Conservation (phyloP, 1,140 invertebrate genomes). For the Hycleus phaleratus region DNA sequence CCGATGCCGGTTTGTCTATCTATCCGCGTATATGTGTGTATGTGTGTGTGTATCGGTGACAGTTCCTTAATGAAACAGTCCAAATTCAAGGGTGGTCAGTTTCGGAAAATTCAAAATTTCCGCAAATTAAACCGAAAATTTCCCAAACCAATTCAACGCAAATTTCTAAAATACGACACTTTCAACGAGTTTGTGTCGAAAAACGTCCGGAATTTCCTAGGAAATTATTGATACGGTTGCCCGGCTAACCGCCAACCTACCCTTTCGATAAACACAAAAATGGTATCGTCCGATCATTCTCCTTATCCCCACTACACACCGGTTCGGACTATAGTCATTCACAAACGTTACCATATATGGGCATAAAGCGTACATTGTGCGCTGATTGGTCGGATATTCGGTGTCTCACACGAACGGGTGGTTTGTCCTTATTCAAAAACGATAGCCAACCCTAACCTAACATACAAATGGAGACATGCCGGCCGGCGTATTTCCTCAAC, state of each 20-base stretch:
- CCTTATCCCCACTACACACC: conserved; percentile 33
- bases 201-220: background rate
- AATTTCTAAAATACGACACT: background rate
- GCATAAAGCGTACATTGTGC: conserved; percentile 57
- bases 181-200: background rate
- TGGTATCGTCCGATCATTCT: conserved; percentile 26
- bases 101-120: conserved; percentile 24
- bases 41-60: too few species aligned
- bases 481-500: conserved; percentile 11
- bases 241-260: conserved; percentile 11
- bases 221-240: conserved; percentile 8
- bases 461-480: conserved; percentile 11
- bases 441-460: conserved; percentile 21
- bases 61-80: too few species aligned
- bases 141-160: background rate
- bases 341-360: conserved; percentile 69
- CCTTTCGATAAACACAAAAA: conserved; percentile 19
- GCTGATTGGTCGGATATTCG: conserved; percentile 50
- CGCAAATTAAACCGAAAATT: background rate
- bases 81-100: conserved; percentile 11
- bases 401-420: too few species aligned
- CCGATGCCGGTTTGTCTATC: conserved; percentile 29
- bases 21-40: conserved; percentile 14
- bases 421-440: too few species aligned
- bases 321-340: conserved; percentile 34